Base-by-base conservation (phyloP, 2,888 invertebrate species). In the Cylindroiulus punctatus region DNA sequence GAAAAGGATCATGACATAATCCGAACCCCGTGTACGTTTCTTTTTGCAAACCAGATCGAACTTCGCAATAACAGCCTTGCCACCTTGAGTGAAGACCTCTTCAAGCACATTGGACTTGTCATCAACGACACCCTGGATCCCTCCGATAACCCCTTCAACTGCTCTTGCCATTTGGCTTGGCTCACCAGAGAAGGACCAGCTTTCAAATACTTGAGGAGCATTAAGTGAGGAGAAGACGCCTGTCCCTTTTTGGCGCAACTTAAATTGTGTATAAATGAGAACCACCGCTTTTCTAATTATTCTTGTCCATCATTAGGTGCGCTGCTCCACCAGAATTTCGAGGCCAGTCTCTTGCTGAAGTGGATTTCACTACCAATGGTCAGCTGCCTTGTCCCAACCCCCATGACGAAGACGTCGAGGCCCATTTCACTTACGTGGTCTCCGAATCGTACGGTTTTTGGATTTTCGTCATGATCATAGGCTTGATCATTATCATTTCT, bases 131-230 rank as follows among this genome's bases (percentile, higher is more conserved):
- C 26, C 76, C 57, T 87, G 8, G 82, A 87, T 85, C 10, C 85
- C 8, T n/a, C 40, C n/a, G 32, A 52, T 17, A 87, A 87, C 42
- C 84, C 87, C 10, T 85, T 65, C 36, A 42, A 81, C 36, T 87
- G 87, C 47, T 44, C 57, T 47, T 87, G 87, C 32, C 65, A 87
- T 19, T 19, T 87, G 44, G 44, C 81, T 7, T 87, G 87, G 87
- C 22, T 87, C 22, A 76, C 42, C 4, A 4, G 26, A 8, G 44
- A 85, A 40, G 44, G 44, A 10, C n/a, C 42, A 36, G 76, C 85
- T 19, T 22, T 19, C 36, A 76, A 7, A 22, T n/a, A 86, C 52
- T 22, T 44, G 8, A 47, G n/a, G n/a, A 22, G 22, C 42, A 47
- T 86, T 14, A 86, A 47, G 44, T 82, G 40, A 81, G 83, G 8